Conservation (phyloP, 2,113 vertebrate species). For the Chelonoidis abingdonii region DNA sequence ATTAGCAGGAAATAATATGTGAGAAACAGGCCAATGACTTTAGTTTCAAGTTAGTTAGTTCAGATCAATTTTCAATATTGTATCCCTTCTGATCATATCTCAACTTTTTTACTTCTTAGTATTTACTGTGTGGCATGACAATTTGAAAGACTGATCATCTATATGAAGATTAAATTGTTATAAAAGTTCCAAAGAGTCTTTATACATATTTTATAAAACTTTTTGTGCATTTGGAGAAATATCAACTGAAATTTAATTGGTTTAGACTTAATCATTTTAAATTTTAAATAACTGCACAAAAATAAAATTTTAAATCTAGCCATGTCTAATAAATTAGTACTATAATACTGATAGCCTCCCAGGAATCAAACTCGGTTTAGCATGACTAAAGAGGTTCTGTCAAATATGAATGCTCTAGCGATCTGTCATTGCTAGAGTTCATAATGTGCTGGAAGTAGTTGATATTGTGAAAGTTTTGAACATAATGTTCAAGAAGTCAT, state of each 20-base stretch:
- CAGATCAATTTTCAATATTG: neutral
- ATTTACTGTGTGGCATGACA: neutral
- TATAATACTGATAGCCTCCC: constrained; percentile 75
- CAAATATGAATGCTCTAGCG: constrained; percentile 32
- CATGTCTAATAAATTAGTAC: constrained; percentile 73
- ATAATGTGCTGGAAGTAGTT: neutral
- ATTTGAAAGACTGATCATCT: constrained; percentile 24
- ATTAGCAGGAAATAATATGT: neutral
- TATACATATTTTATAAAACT: constrained; percentile 79
- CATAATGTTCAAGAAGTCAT: neutral
- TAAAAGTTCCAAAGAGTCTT: constrained; percentile 62
- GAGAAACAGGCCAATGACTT: neutral
- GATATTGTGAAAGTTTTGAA: constrained; percentile 1
- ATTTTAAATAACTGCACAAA: constrained; percentile 79
- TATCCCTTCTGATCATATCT: neutral
- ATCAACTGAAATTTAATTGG: constrained; percentile 81
- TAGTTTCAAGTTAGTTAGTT: neutral
- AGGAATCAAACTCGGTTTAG: constrained; percentile 62
- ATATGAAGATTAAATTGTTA: constrained; percentile 62
- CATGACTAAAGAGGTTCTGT: constrained; percentile 65
- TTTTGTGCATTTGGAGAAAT: constrained; percentile 75
- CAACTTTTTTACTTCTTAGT: neutral
- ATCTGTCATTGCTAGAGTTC: neutral
- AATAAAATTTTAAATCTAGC: constrained; percentile 70
- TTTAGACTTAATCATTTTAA: constrained; percentile 79